phyloP scores from a whole-genome alignment of 2,888 invertebrate species.

The Eupithecia dodoneata region DNA sequence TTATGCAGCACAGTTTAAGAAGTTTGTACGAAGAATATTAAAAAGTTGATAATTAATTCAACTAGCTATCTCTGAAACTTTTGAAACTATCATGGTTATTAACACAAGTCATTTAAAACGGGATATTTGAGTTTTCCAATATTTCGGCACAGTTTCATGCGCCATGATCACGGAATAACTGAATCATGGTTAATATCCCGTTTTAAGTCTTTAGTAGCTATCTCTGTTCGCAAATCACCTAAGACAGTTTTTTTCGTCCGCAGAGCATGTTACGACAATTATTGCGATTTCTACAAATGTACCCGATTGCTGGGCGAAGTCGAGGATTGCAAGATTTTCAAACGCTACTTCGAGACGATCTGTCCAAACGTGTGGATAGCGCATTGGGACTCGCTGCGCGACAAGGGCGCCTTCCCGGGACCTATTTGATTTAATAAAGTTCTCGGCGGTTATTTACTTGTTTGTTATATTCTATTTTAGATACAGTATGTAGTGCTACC shows the following conservation, averaged over 20 bases:
- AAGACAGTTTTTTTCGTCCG: constrained; percentile 2
- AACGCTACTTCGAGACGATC: constrained; percentile 76
- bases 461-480: constrained; percentile 20
- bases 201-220: too few relatives aligned
- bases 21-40: too few relatives aligned
- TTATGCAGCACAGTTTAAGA: too few relatives aligned
- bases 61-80: too few relatives aligned
- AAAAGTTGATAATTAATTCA: too few relatives aligned
- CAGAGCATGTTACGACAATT: constrained; percentile 78
- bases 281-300: constrained; percentile 76
- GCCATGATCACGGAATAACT: too few relatives aligned
- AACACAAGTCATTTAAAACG: too few relatives aligned
- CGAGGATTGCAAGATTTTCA: constrained; percentile 78
- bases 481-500: not conserved
- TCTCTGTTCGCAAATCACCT: too few relatives aligned
- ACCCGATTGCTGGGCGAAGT: constrained; percentile 67
- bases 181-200: too few relatives aligned
- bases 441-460: not conserved
- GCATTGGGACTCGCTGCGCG: constrained; percentile 74
- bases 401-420: constrained; percentile 75
- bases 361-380: constrained; percentile 77
- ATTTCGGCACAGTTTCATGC: too few relatives aligned
- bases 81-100: too few relatives aligned
- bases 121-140: too few relatives aligned
- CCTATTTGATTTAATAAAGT: constrained; percentile 54